Evolutionary conservation across 2,113 vertebrate genomes (phyloP), one percentile per base, ranked within the genome.

Genomic region (Psilopsiagon aymara): DNA sequence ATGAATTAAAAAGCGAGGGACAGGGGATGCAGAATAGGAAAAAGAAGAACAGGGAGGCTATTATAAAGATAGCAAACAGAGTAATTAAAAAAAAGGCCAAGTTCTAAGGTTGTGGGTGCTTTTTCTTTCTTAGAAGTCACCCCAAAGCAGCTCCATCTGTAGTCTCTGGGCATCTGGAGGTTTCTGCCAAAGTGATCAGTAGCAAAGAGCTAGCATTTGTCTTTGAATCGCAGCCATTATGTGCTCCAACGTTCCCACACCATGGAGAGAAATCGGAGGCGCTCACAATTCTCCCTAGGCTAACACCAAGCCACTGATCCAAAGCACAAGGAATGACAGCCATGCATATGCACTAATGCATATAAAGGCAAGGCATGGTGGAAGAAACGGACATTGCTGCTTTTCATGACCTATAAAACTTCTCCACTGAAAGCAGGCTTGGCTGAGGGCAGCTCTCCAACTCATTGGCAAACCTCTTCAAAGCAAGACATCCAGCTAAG

Each of bases 131-230:
- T 7, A 70, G 53, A 62, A 9, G 39, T 60, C 25, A 29, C n/a
- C 51, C 46, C 39, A n/a, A 39, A 71, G 74, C 83, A 88, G 59
- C 82, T 94, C 93, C 82, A 94, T 92, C 85, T 95, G 90, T 67
- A 95, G 85, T 81, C 95, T 94, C 69, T 7, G 8, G 84, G 93
- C 85, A 94, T 94, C 88, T 81, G 39, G 55, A 67, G 39, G 64
- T 81, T 94, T 84, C 88, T 94, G 90, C 79, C 95, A 95, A 96
- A 95, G 73, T 64, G 90, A 92, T 92, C 86, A 64, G 85, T 19
- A 93, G 93, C 90, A 90, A 93, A 88, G 75, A 95, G 68, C 71
- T 83, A 90, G 83, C 82, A 81, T 82, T 96, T 86, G 84, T 90
- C 93, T 95, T 83, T 94, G 76, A 96, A 93, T 86, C 5, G 0